phyloP scores from a whole-genome alignment of 1,140 invertebrate species.

The Hycleus phaleratus region DNA sequence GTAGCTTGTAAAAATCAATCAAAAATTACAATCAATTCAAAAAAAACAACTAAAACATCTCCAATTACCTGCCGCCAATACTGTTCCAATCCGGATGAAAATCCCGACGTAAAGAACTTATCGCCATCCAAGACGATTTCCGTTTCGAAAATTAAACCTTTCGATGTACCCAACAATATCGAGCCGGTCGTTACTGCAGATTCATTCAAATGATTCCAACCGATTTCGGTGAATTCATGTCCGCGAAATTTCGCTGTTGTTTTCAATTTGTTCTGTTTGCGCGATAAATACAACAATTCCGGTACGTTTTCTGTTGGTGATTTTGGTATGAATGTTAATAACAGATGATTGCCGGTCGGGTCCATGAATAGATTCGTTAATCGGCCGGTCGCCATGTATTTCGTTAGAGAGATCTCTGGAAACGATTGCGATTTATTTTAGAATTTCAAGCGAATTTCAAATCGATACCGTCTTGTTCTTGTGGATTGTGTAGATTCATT shows the following conservation, averaged over 20 bases:
- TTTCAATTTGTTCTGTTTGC: slow-evolving; percentile 45
- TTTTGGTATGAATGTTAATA: slow-evolving; percentile 64
- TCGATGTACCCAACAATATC: slow-evolving; percentile 78
- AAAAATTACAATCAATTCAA: neutral
- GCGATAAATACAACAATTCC: slow-evolving; percentile 73
- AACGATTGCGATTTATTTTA: neutral
- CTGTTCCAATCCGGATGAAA: slow-evolving; percentile 63
- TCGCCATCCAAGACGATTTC: slow-evolving; percentile 75
- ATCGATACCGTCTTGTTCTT: slow-evolving; percentile 63
- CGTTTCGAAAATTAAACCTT: slow-evolving; percentile 86
- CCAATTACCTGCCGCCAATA: slow-evolving; percentile 77
- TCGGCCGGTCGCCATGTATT: slow-evolving; percentile 54
- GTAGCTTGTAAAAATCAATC: slow-evolving; percentile 50
- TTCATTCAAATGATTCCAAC: slow-evolving; percentile 75
- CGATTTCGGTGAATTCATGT: slow-evolving; percentile 84
- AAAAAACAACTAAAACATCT: slow-evolving; percentile 15
- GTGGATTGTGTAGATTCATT: slow-evolving; percentile 73
- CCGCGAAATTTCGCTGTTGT: slow-evolving; percentile 55
- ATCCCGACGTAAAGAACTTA: slow-evolving; percentile 57
- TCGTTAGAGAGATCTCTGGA: slow-evolving; percentile 53
- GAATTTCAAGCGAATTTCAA: neutral
- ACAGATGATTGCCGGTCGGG: slow-evolving; percentile 75
- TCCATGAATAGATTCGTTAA: slow-evolving; percentile 74
- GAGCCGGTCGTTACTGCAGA: slow-evolving; percentile 64
- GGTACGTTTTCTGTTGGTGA: slow-evolving; percentile 53